Percentiles rank a stretch among this genome's conserved stretches.
Conservation (phyloP, 2,888 invertebrate species). For the Eudasyphora cyanicolor region DNA sequence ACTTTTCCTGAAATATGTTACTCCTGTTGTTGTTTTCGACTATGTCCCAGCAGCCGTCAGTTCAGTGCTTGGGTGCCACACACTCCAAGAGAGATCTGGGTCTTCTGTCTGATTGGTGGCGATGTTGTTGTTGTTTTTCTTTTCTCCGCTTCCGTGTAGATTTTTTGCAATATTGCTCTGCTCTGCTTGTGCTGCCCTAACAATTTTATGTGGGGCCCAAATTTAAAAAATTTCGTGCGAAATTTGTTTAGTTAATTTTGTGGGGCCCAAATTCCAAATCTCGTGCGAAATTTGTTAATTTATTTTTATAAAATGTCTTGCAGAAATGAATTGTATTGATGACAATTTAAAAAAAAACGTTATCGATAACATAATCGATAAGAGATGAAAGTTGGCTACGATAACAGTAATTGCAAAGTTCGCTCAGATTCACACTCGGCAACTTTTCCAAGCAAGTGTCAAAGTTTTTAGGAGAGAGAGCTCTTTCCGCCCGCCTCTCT, state of each 20-base stretch:
- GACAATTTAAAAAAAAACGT: too few species aligned
- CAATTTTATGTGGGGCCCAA: too few species aligned
- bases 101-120: constrained; percentile 32
- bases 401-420: too few species aligned
- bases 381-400: too few species aligned
- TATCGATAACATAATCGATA: too few species aligned
- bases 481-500: too few species aligned
- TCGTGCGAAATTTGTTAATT: not conserved
- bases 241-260: not conserved
- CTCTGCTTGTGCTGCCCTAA: not conserved
- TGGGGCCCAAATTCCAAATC: not conserved
- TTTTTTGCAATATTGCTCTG: constrained; percentile 7
- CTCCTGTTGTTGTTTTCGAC: constrained; percentile 32
- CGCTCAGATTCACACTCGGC: too few species aligned
- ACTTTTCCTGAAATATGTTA: constrained; percentile 18
- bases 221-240: not conserved
- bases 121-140: constrained; percentile 34
- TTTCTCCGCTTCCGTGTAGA: constrained; percentile 9
- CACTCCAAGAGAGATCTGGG: not conserved
- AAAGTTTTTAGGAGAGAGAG: too few species aligned
- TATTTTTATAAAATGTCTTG: constrained; percentile 22
- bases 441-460: too few species aligned
- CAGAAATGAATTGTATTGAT: not conserved
- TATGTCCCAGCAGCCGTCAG: not conserved
- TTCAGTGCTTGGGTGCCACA: not conserved